Conservation (phyloP, 2,888 invertebrate genomes). For the Rhagonycha fulva region DNA sequence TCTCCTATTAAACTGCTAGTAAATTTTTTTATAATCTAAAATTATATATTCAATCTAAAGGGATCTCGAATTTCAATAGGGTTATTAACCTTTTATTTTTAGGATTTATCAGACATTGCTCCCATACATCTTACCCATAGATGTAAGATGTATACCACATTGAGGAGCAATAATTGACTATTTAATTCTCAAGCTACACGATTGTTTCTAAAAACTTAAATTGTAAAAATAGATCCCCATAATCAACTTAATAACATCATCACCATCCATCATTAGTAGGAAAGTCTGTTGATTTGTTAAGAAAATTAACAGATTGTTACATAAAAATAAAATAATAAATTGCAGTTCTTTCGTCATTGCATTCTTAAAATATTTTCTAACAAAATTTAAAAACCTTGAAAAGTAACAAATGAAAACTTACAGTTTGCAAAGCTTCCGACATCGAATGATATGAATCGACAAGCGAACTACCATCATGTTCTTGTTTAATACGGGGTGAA, state of each 20-base stretch:
- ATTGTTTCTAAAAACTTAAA: neutral
- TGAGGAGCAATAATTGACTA: neutral
- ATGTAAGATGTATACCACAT: neutral
- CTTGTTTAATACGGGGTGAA: slow-evolving; percentile 65
- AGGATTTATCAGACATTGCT: neutral
- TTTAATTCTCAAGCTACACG: neutral
- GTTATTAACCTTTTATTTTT: neutral
- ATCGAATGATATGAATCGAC: slow-evolving; percentile 55
- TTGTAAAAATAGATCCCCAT: neutral
- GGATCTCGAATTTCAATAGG: neutral
- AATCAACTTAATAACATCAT: neutral
- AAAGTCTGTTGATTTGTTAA: neutral
- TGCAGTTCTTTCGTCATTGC: neutral
- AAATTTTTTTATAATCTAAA: neutral
- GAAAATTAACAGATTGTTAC: neutral
- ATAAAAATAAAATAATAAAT: neutral
- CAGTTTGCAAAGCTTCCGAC: slow-evolving; percentile 55
- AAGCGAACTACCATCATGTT: slow-evolving; percentile 55
- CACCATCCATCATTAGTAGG: neutral
- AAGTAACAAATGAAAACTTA: slow-evolving; percentile 43
- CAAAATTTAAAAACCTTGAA: neutral
- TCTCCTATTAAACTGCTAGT: neutral
- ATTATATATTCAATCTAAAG: neutral
- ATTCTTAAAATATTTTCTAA: neutral
- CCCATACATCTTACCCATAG: neutral